A percentile compares a stretch with the other conserved stretches of the same genome.
These are phyloP conservation scores for Leptinotarsa undecemlineata DNA, from an alignment of 1,140 invertebrate genomes.

Conservation along the genomic window DNA sequence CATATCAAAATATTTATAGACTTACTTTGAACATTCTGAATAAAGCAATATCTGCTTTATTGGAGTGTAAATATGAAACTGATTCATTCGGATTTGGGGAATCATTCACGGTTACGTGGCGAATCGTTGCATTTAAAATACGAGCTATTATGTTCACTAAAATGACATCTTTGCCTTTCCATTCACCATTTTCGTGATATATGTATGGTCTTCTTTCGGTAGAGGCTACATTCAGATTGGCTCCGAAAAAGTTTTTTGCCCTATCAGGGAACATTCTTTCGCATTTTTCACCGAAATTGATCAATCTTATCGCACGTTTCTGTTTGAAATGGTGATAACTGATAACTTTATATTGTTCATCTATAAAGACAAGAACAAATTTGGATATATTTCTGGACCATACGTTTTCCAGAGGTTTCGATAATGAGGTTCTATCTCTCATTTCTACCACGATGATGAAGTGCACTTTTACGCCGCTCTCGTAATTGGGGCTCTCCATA, in stretches of 20 bases:
- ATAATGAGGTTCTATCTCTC: neutral
- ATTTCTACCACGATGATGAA: conserved; percentile 2
- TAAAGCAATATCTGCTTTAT: neutral
- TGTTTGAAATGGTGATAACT: neutral
- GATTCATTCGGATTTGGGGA: neutral
- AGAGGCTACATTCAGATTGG: neutral
- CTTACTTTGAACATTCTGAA: neutral
- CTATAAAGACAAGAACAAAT: neutral
- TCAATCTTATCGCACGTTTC: neutral
- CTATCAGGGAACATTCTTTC: neutral
- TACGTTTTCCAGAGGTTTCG: neutral
- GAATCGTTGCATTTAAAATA: neutral
- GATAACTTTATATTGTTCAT: neutral
- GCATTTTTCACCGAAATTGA: neutral
- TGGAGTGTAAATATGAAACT: neutral
- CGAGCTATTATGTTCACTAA: neutral
- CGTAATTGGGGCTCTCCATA: neutral
- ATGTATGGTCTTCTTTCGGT: neutral
- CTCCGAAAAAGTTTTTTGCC: neutral
- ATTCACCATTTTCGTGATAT: neutral
- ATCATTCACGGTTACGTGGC: neutral
- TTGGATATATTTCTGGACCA: neutral
- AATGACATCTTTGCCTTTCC: neutral
- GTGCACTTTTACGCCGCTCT: neutral
- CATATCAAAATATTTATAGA: neutral